phyloP scores from a whole-genome alignment of 2,797 vertebrate species.

The Periophthalmus magnuspinnatus region DNA sequence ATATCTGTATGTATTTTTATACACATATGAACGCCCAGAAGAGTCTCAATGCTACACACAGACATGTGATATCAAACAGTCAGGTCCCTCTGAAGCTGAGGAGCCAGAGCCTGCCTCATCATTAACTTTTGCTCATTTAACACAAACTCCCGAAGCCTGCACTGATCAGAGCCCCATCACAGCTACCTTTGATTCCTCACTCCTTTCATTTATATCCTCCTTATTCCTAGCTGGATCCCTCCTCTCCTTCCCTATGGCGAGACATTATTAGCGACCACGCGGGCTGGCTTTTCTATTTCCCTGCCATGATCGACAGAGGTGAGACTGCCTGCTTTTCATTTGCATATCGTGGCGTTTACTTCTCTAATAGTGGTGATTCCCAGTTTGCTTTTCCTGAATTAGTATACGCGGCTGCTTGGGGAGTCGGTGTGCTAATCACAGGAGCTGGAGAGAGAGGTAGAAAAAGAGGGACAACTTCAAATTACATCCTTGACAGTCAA shows the following conservation, averaged over 20 bases:
- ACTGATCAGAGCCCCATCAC: conserved; percentile 49
- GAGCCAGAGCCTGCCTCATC: conserved; percentile 35
- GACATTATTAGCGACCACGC: conserved; percentile 64
- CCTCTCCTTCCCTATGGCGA: conserved; percentile 35
- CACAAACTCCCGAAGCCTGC: conserved; percentile 32
- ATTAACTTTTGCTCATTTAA: conserved; percentile 55
- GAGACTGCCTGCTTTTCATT: conserved; percentile 61
- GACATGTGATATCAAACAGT: conserved; percentile 29
- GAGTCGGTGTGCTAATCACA: conserved; percentile 75
- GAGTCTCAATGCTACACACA: conserved; percentile 17
- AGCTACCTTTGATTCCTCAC: conserved; percentile 47
- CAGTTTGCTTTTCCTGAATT: conserved; percentile 73
- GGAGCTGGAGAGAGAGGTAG: conserved; percentile 51
- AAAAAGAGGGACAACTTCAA: conserved; percentile 72
- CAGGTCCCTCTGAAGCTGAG: conserved; percentile 26
- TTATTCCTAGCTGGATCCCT: conserved; percentile 35
- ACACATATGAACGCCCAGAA: neutral
- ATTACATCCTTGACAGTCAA: conserved; percentile 79
- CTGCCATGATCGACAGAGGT: conserved; percentile 75
- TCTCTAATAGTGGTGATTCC: conserved; percentile 72
- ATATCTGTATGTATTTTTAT: neutral
- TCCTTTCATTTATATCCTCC: conserved; percentile 56
- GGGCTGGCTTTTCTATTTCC: conserved; percentile 59
- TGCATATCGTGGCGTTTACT: conserved; percentile 65
- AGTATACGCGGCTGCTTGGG: conserved; percentile 73